Evolutionary conservation across 2,113 vertebrate genomes (phyloP).

Genomic region (Butastur rufipennis): DNA sequence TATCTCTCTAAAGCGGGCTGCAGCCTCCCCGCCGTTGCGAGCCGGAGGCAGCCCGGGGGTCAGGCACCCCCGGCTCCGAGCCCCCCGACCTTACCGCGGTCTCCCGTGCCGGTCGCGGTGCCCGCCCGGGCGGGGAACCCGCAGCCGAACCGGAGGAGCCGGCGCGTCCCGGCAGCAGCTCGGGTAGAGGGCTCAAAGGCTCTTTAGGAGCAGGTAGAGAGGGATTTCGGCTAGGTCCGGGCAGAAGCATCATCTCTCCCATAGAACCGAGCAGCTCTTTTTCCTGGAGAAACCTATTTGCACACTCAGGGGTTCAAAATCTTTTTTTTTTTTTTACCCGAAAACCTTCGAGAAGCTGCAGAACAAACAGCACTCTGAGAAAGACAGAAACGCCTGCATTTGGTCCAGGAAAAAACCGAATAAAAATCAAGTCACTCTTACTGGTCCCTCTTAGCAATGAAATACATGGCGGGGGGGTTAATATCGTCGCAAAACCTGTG

Average conservation of each 20-base stretch:
- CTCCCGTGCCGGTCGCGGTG: neutral
- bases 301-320: neutral
- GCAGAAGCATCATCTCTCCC: accelerated
- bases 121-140: neutral
- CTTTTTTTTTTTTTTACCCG: neutral
- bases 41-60: neutral
- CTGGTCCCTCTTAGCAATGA: neutral
- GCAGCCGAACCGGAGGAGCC: neutral
- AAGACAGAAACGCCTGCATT: neutral
- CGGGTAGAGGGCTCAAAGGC: neutral
- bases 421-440: neutral
- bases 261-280: neutral
- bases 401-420: neutral
- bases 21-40: neutral
- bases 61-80: neutral
- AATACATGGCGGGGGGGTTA: neutral
- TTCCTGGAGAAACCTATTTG: neutral
- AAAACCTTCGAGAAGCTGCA: neutral
- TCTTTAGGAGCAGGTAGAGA: neutral
- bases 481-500: neutral
- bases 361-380: neutral
- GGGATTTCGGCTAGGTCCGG: accelerated
- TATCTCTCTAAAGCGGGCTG: too few species aligned
- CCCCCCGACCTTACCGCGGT: neutral
- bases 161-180: neutral